Evolutionary conservation across 2,888 invertebrate species (phyloP), one percentile per base, ranked within the genome.

Genomic region (Barypeithes pellucidus): DNA sequence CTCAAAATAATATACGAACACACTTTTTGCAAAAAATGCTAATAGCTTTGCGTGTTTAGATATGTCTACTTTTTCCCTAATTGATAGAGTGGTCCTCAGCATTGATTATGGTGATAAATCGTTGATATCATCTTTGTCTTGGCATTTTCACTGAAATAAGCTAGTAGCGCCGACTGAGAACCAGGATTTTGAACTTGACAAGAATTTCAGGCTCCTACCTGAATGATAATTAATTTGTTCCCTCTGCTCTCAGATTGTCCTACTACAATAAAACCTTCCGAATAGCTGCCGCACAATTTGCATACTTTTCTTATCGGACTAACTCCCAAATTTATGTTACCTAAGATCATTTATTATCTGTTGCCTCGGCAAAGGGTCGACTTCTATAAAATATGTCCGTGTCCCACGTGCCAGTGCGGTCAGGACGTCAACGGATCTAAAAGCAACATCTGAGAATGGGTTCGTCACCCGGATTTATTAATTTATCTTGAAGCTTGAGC

Each of bases 371-470:
- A 16, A 43, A 60, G 60, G 60, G 60, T 60, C 60, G 60, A 43
- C 41, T 60, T 43, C 60, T 22, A 39, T 41, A 60, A 60, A 52
- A 66, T 67, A 43, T 57, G 20, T 57, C 39, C 24, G 22, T 39
- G 66, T 66, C 52, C 54, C 36, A 57, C 54, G 41, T 67, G 66
- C 41, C 54, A 12, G 18, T 43, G 39, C 24, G 66, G 66, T 67
- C 66, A 67, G 54, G 66, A 67, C 41, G 57, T 67, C 66, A 67
- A 41, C 54, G 41, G 4, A 67, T 54, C 57, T 18, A 39, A 57
- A 67, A 54, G 57, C 29, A 57, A 39, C 66, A 67, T 63, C 22
- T 54, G 71, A 60, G n/a, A 60, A 60, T 43, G 14, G 60, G 24
- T 39, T 60, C 39, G 60, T 60, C 60, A 60, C 75, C 22, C 22